A percentile compares a stretch with the other conserved stretches of the same genome.
These are phyloP conservation scores for Neodontobutis hainanensis DNA, from an alignment of 2,113 vertebrate genomes.

Conservation along the genomic window DNA sequence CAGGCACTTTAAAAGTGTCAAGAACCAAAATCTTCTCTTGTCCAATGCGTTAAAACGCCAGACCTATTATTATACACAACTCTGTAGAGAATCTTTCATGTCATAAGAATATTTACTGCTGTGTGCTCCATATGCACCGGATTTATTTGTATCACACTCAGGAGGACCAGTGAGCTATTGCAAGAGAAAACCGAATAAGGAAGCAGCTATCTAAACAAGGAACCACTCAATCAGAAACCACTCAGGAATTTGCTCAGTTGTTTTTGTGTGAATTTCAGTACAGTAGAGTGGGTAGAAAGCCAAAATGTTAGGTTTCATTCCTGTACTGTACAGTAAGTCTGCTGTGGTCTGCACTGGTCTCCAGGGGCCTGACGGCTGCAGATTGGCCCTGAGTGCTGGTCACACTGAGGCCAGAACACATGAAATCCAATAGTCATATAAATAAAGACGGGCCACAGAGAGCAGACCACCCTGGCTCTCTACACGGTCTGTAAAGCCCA, in stretches of 20 bases:
- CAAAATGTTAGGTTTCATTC: slow-evolving; percentile 35
- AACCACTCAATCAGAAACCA: slow-evolving; percentile 12
- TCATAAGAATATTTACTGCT: slow-evolving; percentile 45
- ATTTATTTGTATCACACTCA: slow-evolving; percentile 20
- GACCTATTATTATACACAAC: slow-evolving; percentile 17
- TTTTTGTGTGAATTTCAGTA: no score
- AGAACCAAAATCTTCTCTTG: slow-evolving; percentile 36
- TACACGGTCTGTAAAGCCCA: slow-evolving; percentile 37
- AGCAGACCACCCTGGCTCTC: slow-evolving; percentile 66
- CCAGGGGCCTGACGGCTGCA: slow-evolving; percentile 44
- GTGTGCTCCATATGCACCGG: background rate
- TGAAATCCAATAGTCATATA: slow-evolving; percentile 71
- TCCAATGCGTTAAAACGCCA: background rate
- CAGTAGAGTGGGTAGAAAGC: slow-evolving; percentile 43
- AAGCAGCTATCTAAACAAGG: slow-evolving; percentile 31
- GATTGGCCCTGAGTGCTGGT: slow-evolving; percentile 57
- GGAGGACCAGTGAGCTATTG: slow-evolving; percentile 6
- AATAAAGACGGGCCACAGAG: slow-evolving; percentile 69
- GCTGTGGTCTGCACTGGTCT: slow-evolving; percentile 36
- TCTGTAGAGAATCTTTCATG: slow-evolving; percentile 23
- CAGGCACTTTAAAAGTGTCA: slow-evolving; percentile 60
- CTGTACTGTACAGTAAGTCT: slow-evolving; percentile 44
- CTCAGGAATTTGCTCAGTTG: slow-evolving; percentile 14
- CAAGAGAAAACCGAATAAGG: background rate
- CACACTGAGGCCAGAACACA: slow-evolving; percentile 65